These are phyloP conservation scores for Chydorus sphaericus DNA, from an alignment of 2,888 invertebrate genomes.

Conservation along the genomic window DNA sequence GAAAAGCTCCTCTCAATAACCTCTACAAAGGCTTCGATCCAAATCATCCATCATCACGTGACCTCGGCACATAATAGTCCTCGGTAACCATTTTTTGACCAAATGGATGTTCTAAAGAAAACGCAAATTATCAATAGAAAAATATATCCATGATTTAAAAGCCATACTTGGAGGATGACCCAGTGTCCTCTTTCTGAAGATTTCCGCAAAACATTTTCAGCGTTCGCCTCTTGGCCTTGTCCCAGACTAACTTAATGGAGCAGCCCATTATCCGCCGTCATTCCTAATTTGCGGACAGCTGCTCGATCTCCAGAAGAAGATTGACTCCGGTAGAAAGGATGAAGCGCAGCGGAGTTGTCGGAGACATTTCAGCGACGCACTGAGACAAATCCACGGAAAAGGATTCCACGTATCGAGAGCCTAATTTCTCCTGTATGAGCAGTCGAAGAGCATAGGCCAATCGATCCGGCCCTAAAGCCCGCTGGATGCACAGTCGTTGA, in stretches of 20 bases:
- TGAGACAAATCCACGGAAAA: no score
- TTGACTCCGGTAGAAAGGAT: constrained; percentile 93
- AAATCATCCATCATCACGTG: constrained; percentile 97
- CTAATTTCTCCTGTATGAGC: constrained; percentile 92
- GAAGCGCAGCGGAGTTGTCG: constrained; percentile 88
- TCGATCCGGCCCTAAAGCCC: constrained; percentile 82
- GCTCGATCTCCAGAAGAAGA: constrained; percentile 89
- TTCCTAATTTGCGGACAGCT: constrained; percentile 69
- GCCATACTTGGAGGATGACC: constrained; percentile 80
- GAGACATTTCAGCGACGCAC: constrained; percentile 85
- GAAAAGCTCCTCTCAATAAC: constrained; percentile 82
- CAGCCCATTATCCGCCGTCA: constrained; percentile 63
- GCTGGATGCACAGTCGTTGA: constrained; percentile 87
- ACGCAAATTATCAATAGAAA: no score
- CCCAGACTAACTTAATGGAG: constrained; percentile 92
- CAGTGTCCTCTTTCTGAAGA: constrained; percentile 79
- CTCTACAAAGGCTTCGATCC: constrained; percentile 77
- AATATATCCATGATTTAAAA: no score
- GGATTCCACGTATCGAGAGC: no score
- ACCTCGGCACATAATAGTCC: constrained; percentile 97
- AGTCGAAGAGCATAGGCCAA: constrained; percentile 92
- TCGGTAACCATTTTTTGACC: constrained; percentile 88
- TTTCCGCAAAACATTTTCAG: constrained; percentile 81
- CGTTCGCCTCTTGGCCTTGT: constrained; percentile 84
- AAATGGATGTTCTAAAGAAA: constrained; percentile 74